phyloP scores from a whole-genome alignment of 2,888 invertebrate species.

The Mesorhabditis sp. region DNA sequence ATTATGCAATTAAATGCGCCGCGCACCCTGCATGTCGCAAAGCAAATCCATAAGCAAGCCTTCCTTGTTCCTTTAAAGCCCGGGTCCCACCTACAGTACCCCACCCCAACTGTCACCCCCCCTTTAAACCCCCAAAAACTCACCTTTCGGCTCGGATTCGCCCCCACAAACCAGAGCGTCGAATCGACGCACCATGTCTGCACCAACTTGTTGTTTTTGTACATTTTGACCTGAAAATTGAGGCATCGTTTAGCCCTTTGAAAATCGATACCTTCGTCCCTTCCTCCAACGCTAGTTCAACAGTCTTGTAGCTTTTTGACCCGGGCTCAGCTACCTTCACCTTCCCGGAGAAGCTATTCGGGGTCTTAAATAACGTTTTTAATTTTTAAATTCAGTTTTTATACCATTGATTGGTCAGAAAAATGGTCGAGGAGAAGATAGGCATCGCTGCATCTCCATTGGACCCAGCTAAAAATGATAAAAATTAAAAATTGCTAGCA shows the following conservation, averaged over 20 bases:
- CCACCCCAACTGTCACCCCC: no score
- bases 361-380: background rate
- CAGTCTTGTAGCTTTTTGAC: conserved; percentile 49
- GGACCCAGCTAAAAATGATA: conserved; percentile 18
- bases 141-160: conserved; percentile 36
- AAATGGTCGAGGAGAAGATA: conserved; percentile 31
- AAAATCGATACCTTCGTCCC: conserved; percentile 8
- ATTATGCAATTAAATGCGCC: no score
- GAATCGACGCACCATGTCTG: conserved; percentile 42
- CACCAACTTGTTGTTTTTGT: conserved; percentile 31
- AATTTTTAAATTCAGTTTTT: background rate
- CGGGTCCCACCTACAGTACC: no score
- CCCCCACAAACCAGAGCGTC: conserved; percentile 47
- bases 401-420: conserved; percentile 19
- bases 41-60: no score
- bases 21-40: no score
- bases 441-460: conserved; percentile 27
- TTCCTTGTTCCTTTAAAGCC: no score
- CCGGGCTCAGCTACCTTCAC: conserved; percentile 51
- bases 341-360: conserved; percentile 43
- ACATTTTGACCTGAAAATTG: conserved; percentile 20
- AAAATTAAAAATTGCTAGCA: conserved; percentile 2
- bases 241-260: background rate
- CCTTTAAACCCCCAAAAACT: background rate
- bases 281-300: conserved; percentile 44